phyloP scores from a whole-genome alignment of 1,140 invertebrate species.

The Trichomalopsis sarcophagae region DNA sequence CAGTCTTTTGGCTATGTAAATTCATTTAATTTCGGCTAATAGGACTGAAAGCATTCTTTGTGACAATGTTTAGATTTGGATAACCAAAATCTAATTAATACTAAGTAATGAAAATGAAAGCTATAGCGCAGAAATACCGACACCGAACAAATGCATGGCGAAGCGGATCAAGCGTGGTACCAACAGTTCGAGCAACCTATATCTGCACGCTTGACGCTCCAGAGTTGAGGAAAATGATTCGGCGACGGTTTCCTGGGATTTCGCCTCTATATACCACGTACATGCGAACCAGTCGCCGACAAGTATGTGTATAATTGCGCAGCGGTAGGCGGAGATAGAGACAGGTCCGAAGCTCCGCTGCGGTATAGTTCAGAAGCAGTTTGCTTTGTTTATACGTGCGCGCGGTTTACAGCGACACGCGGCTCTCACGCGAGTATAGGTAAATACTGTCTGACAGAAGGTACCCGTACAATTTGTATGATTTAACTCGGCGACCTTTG shows the following conservation, averaged over 20 bases:
- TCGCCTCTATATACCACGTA: neutral
- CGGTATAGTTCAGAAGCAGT: slow-evolving; percentile 60
- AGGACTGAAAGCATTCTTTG: too few relatives aligned
- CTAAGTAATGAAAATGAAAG: neutral
- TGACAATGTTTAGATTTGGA: too few relatives aligned
- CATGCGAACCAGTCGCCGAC: neutral
- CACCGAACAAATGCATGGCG: neutral
- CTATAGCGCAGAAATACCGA: neutral
- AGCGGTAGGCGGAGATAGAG: neutral
- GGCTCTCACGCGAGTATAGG: neutral
- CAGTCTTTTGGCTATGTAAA: too few relatives aligned
- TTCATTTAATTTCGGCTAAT: too few relatives aligned
- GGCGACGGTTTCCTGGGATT: neutral
- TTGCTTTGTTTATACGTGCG: slow-evolving; percentile 60
- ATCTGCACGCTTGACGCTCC: neutral
- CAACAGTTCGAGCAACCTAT: neutral
- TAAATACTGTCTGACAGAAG: neutral
- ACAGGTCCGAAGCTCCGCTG: slow-evolving; percentile 53
- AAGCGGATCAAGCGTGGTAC: neutral
- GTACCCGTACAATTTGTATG: slow-evolving; percentile 50
- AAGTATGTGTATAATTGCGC: neutral
- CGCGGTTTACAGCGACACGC: slow-evolving; percentile 15
- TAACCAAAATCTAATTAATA: too few relatives aligned
- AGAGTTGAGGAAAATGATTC: neutral
- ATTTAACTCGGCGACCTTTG: slow-evolving; percentile 51